Conservation (phyloP, 2,113 vertebrate genomes). For the Phrynosoma platyrhinos region DNA sequence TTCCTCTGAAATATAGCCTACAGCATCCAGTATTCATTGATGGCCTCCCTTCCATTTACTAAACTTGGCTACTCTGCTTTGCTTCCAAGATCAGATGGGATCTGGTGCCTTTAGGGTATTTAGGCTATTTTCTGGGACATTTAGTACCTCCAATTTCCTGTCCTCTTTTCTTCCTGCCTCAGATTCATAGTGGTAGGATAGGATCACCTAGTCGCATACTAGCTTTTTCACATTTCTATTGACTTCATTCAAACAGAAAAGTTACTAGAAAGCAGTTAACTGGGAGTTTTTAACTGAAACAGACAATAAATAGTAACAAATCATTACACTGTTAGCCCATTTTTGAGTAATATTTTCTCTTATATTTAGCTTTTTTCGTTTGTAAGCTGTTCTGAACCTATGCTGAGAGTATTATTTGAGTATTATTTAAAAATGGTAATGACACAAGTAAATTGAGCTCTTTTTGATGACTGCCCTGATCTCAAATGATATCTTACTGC, state of each 20-base stretch:
- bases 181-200: neutral
- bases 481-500: neutral
- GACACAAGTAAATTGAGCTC: neutral
- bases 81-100: too few species aligned
- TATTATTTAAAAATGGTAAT: neutral
- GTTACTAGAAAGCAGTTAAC: too few species aligned
- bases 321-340: neutral
- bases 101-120: too few species aligned
- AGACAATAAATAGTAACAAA: too few species aligned
- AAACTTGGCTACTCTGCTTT: too few species aligned
- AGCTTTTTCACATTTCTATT: neutral
- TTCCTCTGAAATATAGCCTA: too few species aligned
- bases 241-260: too few species aligned
- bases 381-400: neutral
- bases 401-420: neutral
- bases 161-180: neutral
- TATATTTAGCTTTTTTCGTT: neutral
- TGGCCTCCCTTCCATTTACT: too few species aligned
- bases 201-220: neutral
- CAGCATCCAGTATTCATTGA: too few species aligned
- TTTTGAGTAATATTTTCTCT: neutral
- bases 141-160: neutral
- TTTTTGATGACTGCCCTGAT: neutral
- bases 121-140: too few species aligned
- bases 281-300: too few species aligned